Percentiles rank a stretch among this genome's conserved stretches.
phyloP scores from a whole-genome alignment of 2,113 vertebrate genomes.

The Calidris pygmaea region DNA sequence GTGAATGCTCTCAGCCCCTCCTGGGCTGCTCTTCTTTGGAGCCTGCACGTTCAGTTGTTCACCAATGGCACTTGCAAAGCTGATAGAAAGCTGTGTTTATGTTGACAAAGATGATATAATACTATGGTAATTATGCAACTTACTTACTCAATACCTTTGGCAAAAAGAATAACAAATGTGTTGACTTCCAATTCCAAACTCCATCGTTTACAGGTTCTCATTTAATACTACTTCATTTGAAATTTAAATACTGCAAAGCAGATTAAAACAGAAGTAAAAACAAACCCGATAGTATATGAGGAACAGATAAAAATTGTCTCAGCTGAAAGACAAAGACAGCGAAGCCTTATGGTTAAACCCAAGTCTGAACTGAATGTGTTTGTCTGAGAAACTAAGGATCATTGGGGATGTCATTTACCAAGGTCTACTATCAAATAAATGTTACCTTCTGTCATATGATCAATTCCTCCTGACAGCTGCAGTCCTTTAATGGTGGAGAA shows the following conservation, averaged over 20 bases:
- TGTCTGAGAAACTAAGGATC: conserved; percentile 3
- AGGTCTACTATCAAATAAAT: conserved; percentile 53
- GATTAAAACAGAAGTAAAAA: conserved; percentile 16
- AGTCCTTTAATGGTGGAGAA: conserved; percentile 43
- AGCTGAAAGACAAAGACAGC: background rate
- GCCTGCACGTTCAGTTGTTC: background rate
- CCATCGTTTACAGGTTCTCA: conserved; percentile 15
- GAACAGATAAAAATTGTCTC: background rate
- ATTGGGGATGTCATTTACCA: conserved; percentile 38
- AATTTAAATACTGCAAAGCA: conserved; percentile 32
- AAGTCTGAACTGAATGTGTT: background rate
- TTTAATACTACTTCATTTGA: conserved; percentile 45
- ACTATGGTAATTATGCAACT: conserved; percentile 60
- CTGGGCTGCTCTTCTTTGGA: background rate
- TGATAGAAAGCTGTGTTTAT: background rate
- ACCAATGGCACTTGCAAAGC: conserved; percentile 43
- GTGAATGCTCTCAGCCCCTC: conserved; percentile 31
- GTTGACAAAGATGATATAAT: conserved; percentile 47
- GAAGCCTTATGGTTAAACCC: background rate
- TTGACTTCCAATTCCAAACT: conserved; percentile 9
- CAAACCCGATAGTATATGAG: background rate
- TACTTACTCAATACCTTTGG: conserved; percentile 48
- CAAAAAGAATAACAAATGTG: conserved; percentile 43
- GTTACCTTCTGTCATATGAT: conserved; percentile 52
- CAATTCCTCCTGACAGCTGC: conserved; percentile 34